Evolutionary conservation across 1,140 invertebrate species (phyloP), one percentile per base, ranked within the genome.

Genomic region (Tigriopus japonicus): DNA sequence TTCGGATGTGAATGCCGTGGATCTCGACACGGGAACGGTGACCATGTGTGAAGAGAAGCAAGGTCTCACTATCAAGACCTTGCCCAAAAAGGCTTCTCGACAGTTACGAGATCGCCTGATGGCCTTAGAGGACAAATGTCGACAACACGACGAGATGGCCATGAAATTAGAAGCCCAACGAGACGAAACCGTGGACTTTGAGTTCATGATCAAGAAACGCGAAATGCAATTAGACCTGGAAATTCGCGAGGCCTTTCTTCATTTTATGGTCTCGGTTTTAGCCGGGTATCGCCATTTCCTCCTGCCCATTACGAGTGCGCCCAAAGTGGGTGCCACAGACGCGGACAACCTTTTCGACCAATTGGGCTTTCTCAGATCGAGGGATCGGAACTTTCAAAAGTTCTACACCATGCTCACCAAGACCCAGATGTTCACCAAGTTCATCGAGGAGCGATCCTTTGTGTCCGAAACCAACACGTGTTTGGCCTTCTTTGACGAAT

Each of bases 401-500:
- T 97, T 97, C 74, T 96, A 87, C 71, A 78, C 80, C 52, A 76
- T 90, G 64, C 71, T 96, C 66, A 84, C 91, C 73, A 84, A 81
- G 68, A 97, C 94, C 0, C 94, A 98, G 75, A 93, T 94, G 85
- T 98, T 97, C 71, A 94, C 64, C 51, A 64, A 65, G 45, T 98
- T 98, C 72, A 97, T 99, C 65, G 94, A 98, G 74, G 95, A 99
- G 73, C 79, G 94, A 42, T 96, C 91, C 66, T 98, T 98, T 75
- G 89, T 98, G 0, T 94, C 91, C 13, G 92, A 97, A 67, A 90
- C 90, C 71, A 91, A 98, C 75, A 78, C 80, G 14, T 82, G 82
- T 64, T 74, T 98, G 58, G 88, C 91, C 12, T 98, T 98, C 75
- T 98, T 98, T 70, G 95, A 98, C 72, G 92, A 98, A 70, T 98